These are phyloP conservation scores for Megaustenia siamemsis DNA, from an alignment of 2,888 invertebrate genomes.

Conservation along the genomic window DNA sequence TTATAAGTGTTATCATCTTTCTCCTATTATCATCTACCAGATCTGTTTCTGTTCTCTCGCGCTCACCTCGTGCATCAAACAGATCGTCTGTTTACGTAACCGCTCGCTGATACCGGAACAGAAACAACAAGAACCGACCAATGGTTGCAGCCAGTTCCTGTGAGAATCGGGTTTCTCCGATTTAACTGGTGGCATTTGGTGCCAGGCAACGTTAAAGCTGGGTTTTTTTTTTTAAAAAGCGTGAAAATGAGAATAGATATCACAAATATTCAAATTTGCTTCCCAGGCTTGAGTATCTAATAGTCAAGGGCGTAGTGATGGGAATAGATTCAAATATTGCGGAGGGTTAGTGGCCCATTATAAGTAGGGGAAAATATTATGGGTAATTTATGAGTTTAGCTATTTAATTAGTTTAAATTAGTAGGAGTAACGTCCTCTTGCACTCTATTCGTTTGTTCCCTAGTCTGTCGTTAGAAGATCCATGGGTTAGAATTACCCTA, in stretches of 20 bases:
- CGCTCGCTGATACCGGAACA: conserved; percentile 35
- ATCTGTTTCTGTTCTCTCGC: not conserved
- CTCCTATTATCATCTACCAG: not conserved
- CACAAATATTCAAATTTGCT: not conserved
- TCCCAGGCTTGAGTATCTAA: not conserved
- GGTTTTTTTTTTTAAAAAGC: no score
- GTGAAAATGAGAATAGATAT: not conserved
- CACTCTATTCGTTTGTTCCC: no score
- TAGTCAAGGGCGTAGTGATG: no score
- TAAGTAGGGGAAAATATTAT: no score
- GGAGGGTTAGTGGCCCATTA: no score
- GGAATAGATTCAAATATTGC: no score
- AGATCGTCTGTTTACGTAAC: conserved; percentile 24
- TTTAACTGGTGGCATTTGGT: not conserved
- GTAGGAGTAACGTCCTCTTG: no score
- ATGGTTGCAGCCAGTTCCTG: not conserved
- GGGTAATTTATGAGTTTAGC: no score
- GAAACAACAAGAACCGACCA: conserved; percentile 1
- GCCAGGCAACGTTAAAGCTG: not conserved
- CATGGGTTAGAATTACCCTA: no score
- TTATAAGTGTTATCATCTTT: no score
- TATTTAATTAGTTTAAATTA: no score
- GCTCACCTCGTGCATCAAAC: not conserved
- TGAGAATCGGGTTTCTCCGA: conserved; percentile 3
- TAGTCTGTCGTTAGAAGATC: no score